Conservation (phyloP, 2,797 vertebrate species). For the Atherinosoma microstoma region DNA sequence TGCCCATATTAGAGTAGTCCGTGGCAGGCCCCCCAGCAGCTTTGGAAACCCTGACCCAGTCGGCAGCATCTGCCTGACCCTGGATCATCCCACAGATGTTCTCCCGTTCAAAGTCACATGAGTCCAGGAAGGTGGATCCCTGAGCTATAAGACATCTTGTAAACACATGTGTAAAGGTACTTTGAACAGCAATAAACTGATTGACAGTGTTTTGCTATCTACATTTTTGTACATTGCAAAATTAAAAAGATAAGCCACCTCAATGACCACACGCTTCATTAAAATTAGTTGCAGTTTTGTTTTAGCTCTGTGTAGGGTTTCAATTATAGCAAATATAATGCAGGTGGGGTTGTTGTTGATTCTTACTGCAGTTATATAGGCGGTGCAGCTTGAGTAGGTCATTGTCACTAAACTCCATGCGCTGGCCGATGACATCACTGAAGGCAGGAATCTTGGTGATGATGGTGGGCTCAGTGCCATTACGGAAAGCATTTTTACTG, state of each 20-base stretch:
- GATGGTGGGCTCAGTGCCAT: conserved; percentile 88
- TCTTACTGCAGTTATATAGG: conserved; percentile 92
- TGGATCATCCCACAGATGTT: conserved; percentile 96
- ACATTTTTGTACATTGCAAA: background rate
- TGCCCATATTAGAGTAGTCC: conserved; percentile 89
- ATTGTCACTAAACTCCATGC: conserved; percentile 94
- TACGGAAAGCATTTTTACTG: conserved; percentile 89
- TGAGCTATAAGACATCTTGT: conserved; percentile 55
- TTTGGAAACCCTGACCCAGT: conserved; percentile 82
- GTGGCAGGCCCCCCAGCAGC: conserved; percentile 80
- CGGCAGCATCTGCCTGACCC: conserved; percentile 76
- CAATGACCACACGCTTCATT: background rate
- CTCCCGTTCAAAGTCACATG: conserved; percentile 91
- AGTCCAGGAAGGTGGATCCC: conserved; percentile 90
- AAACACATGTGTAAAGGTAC: conserved; percentile 24
- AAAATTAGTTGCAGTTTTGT: background rate
- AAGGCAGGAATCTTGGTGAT: conserved; percentile 90
- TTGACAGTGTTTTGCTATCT: background rate
- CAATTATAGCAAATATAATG: background rate
- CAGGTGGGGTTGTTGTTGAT: background rate
- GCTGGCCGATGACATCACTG: conserved; percentile 91
- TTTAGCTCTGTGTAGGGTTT: background rate
- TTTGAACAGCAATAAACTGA: conserved; percentile 57
- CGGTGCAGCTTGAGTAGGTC: conserved; percentile 90
- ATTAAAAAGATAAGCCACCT: conserved; percentile 1